Conservation (phyloP, 2,797 vertebrate species). For the Pyrocephalus nanus region DNA sequence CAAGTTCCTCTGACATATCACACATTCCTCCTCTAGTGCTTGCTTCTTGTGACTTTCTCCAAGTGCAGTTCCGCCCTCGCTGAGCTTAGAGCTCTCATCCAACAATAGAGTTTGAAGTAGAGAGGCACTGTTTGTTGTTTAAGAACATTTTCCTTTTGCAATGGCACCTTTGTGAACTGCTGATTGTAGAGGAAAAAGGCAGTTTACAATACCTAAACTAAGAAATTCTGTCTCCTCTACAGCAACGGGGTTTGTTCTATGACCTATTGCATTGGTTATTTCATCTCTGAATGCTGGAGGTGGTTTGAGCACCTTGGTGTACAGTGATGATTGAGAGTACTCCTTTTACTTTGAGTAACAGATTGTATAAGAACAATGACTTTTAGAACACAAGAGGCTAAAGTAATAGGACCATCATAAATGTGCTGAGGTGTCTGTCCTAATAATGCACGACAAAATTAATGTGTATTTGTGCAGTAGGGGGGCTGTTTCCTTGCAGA, state of each 20-base stretch:
- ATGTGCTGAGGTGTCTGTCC: not conserved
- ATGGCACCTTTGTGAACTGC: not conserved
- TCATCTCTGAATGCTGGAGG: not conserved
- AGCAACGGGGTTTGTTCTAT: not conserved
- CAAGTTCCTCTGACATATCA: not conserved
- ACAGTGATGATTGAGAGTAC: not conserved
- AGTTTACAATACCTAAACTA: not conserved
- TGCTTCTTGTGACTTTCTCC: not conserved
- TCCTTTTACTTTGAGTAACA: constrained; percentile 8
- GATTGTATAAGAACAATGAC: not conserved
- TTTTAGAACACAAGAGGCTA: not conserved
- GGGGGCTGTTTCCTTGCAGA: not conserved
- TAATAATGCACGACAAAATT: constrained; percentile 19
- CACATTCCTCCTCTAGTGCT: not conserved
- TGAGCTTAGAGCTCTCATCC: not conserved
- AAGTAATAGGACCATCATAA: not conserved
- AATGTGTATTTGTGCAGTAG: not conserved
- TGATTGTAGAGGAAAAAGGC: not conserved
- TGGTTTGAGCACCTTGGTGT: not conserved
- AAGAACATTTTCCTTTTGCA: not conserved
- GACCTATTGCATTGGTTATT: not conserved
- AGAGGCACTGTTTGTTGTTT: not conserved
- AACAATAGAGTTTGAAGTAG: not conserved
- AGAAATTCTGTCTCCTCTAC: not conserved
- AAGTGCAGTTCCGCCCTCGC: not conserved